Base-by-base conservation (phyloP, 2,797 vertebrate genomes). In the Crenuchus spilurus region DNA sequence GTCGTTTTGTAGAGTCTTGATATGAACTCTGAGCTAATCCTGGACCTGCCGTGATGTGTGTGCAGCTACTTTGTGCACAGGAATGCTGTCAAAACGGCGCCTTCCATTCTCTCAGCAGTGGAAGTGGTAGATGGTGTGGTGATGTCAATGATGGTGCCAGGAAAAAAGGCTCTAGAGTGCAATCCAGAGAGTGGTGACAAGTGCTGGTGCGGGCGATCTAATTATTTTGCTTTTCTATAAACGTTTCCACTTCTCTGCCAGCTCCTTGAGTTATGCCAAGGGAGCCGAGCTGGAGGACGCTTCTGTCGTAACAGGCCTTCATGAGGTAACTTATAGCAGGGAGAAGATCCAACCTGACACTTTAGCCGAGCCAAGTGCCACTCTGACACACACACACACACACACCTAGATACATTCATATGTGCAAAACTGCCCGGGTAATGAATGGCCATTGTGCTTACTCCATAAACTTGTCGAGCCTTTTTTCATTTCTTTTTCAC, bases 381-480 rank as follows among this genome's bases (percentile, higher is more conserved):
- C 89, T 91, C 92, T 90, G 91, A 91, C 49, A 60, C 42, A 69
- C 63, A 68, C 64, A 72, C 46, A 16, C 11, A 39, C 33, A 55
- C 13, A 20, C 46, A 44, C 48, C 16, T 88, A 91, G 92, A 92
- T 91, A 91, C 41, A 52, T 31, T 65, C 66, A 63, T 16, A 66
- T 52, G 57, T 41, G 20, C 18, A 16, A 69, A 63, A 37, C 5
- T 41, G 61, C 61, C 14, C 16, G 92, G 92, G 89, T 94, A 95
- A 95, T 94, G 94, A 94, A 94, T 90, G 91, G 87, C 90, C 89
- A 90, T 93, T 94, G 92, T 94, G 93, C 92, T 95, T 93, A 94
- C 94, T 95, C 96, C 92, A 95, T 97, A 95, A 96, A 96, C 92
- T 95, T 95, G 94, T 96, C 95, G 94, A 91, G 87, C 77, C 91